phyloP scores from a whole-genome alignment of 1,140 invertebrate species.

The Psix sp. region DNA sequence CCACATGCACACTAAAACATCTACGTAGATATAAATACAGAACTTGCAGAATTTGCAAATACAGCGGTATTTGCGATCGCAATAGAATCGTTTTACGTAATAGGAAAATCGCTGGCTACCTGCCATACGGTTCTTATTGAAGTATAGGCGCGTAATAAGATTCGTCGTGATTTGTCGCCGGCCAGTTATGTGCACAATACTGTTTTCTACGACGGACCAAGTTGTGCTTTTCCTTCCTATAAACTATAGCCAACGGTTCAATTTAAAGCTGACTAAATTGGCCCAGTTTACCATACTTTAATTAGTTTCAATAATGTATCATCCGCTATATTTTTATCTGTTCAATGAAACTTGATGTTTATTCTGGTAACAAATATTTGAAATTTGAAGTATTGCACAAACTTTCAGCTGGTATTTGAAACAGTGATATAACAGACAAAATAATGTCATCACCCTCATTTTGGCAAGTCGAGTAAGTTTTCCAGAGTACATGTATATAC shows the following conservation, averaged over 20 bases:
- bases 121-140: conserved; percentile 52
- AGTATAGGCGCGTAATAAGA: conserved; percentile 54
- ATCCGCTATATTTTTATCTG: not conserved
- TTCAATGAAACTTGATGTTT: not conserved
- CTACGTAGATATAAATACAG: conserved; percentile 24
- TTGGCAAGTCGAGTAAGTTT: no score
- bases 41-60: conserved; percentile 38
- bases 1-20: conserved; percentile 11
- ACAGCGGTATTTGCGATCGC: conserved; percentile 33
- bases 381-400: no score
- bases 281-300: conserved; percentile 18
- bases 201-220: conserved; percentile 34
- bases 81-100: conserved; percentile 43
- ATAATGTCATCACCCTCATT: no score
- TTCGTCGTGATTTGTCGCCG: conserved; percentile 48
- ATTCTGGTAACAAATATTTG: not conserved
- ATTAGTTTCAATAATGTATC: conserved; percentile 27
- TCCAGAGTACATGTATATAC: no score
- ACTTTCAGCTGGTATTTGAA: no score
- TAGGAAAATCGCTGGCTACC: conserved; percentile 53
- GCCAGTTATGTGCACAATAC: conserved; percentile 39
- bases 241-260: not conserved
- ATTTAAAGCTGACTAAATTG: not conserved
- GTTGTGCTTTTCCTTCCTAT: conserved; percentile 21
- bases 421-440: no score